Evolutionary conservation across 1,140 invertebrate species (phyloP).

Genomic region (Plodia interpunctella): DNA sequence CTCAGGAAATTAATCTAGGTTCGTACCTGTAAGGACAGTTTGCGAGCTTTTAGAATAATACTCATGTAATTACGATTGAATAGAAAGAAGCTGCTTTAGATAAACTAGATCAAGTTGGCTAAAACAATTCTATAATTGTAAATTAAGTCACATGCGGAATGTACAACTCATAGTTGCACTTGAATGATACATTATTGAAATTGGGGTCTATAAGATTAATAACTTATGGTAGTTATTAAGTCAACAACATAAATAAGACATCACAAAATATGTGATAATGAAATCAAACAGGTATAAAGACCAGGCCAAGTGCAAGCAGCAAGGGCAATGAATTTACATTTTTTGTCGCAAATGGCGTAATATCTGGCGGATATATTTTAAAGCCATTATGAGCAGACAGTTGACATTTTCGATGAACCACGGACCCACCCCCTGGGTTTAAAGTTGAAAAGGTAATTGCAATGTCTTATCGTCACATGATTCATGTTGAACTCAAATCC

Average conservation of each 20-base stretch:
- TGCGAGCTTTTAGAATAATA: no score
- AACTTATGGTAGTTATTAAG: no score
- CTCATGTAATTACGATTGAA: no score
- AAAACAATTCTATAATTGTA: no score
- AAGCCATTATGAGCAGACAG: neutral
- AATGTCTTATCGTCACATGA: constrained; percentile 14
- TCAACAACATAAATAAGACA: neutral
- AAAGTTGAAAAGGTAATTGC: constrained; percentile 14
- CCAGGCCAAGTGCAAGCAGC: neutral
- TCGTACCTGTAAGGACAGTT: no score
- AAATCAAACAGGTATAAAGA: neutral
- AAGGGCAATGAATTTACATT: neutral
- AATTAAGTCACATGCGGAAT: no score
- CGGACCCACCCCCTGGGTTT: constrained; percentile 15
- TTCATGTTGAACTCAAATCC: constrained; percentile 12
- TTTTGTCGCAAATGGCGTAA: neutral
- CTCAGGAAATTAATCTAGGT: no score
- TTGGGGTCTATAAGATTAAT: no score
- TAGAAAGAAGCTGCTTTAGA: no score
- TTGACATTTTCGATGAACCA: constrained; percentile 15
- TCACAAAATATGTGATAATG: neutral
- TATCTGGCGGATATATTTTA: neutral
- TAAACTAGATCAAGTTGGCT: no score
- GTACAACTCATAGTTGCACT: no score
- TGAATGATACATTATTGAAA: no score